Percentiles rank a stretch among this genome's conserved stretches.
Conservation (phyloP, 92 coral and sea anemone genomes). For the Desmophyllum pertusum region DNA sequence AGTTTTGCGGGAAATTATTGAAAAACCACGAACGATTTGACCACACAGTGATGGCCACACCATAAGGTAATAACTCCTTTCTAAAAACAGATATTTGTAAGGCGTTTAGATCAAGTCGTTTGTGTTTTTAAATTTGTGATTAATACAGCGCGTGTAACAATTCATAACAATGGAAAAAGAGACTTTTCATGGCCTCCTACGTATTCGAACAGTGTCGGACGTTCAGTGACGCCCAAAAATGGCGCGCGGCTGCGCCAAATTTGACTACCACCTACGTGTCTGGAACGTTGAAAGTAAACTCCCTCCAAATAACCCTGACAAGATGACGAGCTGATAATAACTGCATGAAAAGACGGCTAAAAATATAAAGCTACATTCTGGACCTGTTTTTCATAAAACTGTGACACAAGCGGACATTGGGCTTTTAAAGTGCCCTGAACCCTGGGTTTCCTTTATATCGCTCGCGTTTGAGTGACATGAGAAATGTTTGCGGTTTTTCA, state of each 20-base stretch:
- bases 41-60: background rate
- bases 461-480: constrained; percentile 34
- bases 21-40: background rate
- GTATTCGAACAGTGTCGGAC: no score
- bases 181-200: constrained; percentile 10
- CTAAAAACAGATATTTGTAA: background rate
- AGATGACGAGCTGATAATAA: constrained; percentile 8
- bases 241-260: constrained; percentile 1
- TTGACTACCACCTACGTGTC: constrained; percentile 14
- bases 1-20: background rate
- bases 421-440: background rate
- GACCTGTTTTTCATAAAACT: constrained; percentile 3
- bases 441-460: constrained; percentile 15
- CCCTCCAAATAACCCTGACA: background rate
- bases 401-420: background rate
- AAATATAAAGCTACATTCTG: background rate
- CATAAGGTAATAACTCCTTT: background rate
- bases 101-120: background rate
- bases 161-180: constrained; percentile 23
- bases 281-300: background rate
- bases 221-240: constrained; percentile 26
- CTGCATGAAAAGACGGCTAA: background rate
- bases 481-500: constrained; percentile 30
- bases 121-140: constrained; percentile 21
- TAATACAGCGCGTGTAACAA: constrained; percentile 11